phyloP scores from a whole-genome alignment of 2,797 vertebrate genomes.

The Typhlichthys eigenmanni region DNA sequence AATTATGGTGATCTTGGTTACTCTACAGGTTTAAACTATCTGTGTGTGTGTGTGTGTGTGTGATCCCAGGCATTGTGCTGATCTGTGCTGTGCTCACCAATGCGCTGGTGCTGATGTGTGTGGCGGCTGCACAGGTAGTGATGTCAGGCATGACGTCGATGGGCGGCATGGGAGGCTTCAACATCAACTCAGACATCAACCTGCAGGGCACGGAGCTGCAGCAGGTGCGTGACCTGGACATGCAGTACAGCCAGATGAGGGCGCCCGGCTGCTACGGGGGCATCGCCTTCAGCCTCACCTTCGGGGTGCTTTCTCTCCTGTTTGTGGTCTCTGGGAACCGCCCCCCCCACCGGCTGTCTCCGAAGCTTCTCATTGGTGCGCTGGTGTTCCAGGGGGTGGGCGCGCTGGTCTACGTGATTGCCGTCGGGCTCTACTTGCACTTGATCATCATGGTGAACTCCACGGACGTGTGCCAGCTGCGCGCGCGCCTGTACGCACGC shows the following conservation, averaged over 20 bases:
- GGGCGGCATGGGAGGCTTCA: conserved; percentile 72
- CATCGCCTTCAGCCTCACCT: conserved; percentile 77
- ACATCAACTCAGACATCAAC: conserved; percentile 77
- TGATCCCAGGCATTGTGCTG: conserved; percentile 82
- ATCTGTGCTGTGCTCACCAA: conserved; percentile 82
- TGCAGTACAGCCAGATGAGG: conserved; percentile 88
- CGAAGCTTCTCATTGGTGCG: conserved; percentile 75
- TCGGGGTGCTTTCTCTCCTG: conserved; percentile 77
- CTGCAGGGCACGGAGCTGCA: conserved; percentile 85
- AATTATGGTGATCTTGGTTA: too few relatives aligned
- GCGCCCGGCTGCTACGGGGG: conserved; percentile 85
- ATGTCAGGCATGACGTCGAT: conserved; percentile 77
- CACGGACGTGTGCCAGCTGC: conserved; percentile 82
- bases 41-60: conserved; percentile 6
- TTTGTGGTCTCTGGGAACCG: conserved; percentile 82
- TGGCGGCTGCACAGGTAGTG: conserved; percentile 81
- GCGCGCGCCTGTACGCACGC: conserved; percentile 83
- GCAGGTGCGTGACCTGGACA: conserved; percentile 82
- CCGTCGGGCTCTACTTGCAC: conserved; percentile 87
- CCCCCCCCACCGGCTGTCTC: conserved; percentile 70
- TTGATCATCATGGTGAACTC: conserved; percentile 84
- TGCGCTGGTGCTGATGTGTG: conserved; percentile 84
- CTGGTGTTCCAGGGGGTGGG: conserved; percentile 82
- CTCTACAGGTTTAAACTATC: too few relatives aligned
- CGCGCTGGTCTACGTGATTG: conserved; percentile 72